Evolutionary conservation across 2,888 invertebrate species (phyloP), one percentile per base, ranked within the genome.

Genomic region (Antheraea yamamai): DNA sequence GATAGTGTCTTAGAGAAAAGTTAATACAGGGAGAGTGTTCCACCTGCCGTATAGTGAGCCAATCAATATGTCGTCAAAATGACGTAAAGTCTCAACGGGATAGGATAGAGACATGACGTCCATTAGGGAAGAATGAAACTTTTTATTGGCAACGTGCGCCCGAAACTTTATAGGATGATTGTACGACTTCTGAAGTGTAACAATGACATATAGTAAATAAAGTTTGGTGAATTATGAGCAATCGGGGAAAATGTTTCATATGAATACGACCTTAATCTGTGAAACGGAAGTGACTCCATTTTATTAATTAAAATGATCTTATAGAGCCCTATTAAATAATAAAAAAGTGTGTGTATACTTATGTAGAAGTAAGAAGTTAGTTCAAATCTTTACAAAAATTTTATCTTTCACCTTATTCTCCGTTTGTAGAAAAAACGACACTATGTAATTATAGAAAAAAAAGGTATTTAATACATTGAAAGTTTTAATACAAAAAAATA

Each of bases 81-180:
- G 35, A 74, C 70, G 35, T 74, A 74, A 74, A 73, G 39, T 35
- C 74, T 35, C 58, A 74, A 55, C 39, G 55, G 58, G 39, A 73
- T 72, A 75, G 35, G 52, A 61, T 61, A 74, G 26, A 75, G 75
- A 73, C 76, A 77, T 76, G 76, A 79, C 80, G 81, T 80, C 80
- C 79, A 81, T 82, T 79, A 79, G 75, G 76, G 75, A 74, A 73
- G 75, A 79, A 79, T 80, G 75, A 80, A 85, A 73, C 14, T 85
- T 85, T 84, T 86, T 86, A 84, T 85, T 82, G 82, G 80, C 80
- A 72, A 26, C 74, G 71, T 72, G 72, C 78, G 76, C 80, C 79
- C 78, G 72, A 61, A 70, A 75, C 64, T 78, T 80, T 81, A 81
- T 81, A 71, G 75, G 73, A 73, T 73, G 74, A 73, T 72, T 75